Evolutionary conservation across 2,888 invertebrate genomes (phyloP), one percentile per base, ranked within the genome.

Genomic region (Caenorhabditis angaria): DNA sequence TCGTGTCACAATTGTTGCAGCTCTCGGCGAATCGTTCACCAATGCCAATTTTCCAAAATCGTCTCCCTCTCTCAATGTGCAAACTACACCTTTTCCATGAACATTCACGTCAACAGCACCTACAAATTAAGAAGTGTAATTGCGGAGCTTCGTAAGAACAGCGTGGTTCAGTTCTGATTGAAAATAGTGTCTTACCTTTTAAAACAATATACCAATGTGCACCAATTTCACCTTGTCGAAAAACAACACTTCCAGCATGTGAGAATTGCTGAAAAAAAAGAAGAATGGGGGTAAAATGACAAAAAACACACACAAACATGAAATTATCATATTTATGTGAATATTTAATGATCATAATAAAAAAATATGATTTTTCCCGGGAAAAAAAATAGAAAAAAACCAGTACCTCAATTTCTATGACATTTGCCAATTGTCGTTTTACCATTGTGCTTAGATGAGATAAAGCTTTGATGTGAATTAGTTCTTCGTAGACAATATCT

Each of bases 41-140:
- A 94, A 90, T 54, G 93, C 93, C 82, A 94, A 90, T 89, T 94
- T 94, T 61, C 94, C 94, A 88, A 94, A 94, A 89, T 94, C 94
- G 89, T 94, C 94, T 67, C 93, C 93, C 88, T 93, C 93, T 87
- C 92, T 92, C 48, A 94, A 89, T 53, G 92, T 92, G 80, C 93
- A 93, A 41, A 94, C 93, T 18, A 92, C 91, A 57, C 93, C 93
- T 87, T 93, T 93, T 72, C 93, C 93, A 88, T 93, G 92, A 81
- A 93, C 93, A 78, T 92, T 92, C 66, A 94, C 93, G 88, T 93
- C 93, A 54, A 94, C 93, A 6, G 93, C 93, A 54, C 93, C n/a
- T n/a, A n/a, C n/a, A n/a, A n/a, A n/a, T n/a, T n/a, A n/a, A n/a
- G n/a, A n/a, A n/a, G n/a, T n/a, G n/a, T n/a, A n/a, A n/a, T n/a